Evolutionary conservation across 2,888 invertebrate species (phyloP).

Genomic region (Heliconius hortense): DNA sequence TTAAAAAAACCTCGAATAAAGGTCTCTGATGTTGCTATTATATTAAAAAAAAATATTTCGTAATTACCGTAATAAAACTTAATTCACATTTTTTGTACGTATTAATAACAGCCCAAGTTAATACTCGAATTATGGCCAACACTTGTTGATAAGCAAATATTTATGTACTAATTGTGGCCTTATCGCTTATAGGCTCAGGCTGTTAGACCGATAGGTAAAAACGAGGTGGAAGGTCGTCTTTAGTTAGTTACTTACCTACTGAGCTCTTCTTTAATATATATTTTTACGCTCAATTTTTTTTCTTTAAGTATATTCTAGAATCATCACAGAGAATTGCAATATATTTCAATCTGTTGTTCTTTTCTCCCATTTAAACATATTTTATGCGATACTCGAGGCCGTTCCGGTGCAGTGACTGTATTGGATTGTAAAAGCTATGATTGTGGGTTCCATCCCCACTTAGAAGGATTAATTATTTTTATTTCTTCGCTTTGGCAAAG

Average conservation of each 20-base stretch:
- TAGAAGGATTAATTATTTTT: too few relatives aligned
- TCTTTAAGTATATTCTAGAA: too few relatives aligned
- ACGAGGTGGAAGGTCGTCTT: background rate
- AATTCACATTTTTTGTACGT: conserved; percentile 1
- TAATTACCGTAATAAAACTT: conserved; percentile 16
- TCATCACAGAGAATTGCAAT: too few relatives aligned
- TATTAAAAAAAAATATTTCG: conserved; percentile 6
- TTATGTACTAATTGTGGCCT: conserved; percentile 8
- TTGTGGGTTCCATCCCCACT: too few relatives aligned
- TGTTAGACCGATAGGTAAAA: conserved; percentile 8
- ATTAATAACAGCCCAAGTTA: conserved; percentile 1
- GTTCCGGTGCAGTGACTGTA: too few relatives aligned
- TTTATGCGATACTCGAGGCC: too few relatives aligned
- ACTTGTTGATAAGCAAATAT: conserved; percentile 19
- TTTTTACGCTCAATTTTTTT: background rate
- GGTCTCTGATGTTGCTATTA: background rate
- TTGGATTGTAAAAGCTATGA: too few relatives aligned
- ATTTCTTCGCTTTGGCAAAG: background rate
- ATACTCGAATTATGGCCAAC: conserved; percentile 7
- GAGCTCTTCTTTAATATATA: background rate
- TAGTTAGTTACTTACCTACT: background rate
- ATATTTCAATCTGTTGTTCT: too few relatives aligned
- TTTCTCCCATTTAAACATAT: too few relatives aligned
- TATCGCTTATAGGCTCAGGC: conserved; percentile 13
- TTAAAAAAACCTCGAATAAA: conserved; percentile 11